Evolutionary conservation across 2,797 vertebrate species (phyloP), one percentile per base, ranked within the genome.

Genomic region (Siniperca scherzeri): DNA sequence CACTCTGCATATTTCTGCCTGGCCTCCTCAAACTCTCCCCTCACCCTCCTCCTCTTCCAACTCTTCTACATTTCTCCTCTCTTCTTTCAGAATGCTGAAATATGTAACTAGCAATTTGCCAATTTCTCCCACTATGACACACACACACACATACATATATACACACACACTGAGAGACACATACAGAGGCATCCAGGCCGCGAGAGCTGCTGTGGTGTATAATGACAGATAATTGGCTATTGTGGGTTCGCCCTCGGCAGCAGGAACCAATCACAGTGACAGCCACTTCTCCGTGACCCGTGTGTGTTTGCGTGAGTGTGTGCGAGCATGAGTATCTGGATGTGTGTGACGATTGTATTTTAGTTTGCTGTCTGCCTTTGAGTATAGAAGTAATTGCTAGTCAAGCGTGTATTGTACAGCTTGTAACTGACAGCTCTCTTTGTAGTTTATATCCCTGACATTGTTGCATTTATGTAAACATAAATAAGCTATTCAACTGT

Each of bases 201-300:
- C 92, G 76, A 89, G 88, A 92, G 91, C 85, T 92, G 90, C 90
- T 78, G 90, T 92, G 93, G 90, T 86, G 91, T 91, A 94, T 94
- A 94, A 94, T 94, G 92, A 93, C 91, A 93, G 90, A 94, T 94
- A 95, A 95, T 95, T 94, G 93, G 90, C 88, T 88, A 88, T 94
- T 93, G 91, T 92, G 93, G 92, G 81, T 93, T 94, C 19, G 78
- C 91, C 91, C 85, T 91, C 78, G 59, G 90, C 93, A 93, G 87
- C 88, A 87, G 84, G 89, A 94, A 92, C 91, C 94, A 92, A 94
- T 95, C 93, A 92, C 84, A 86, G 81, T 92, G 92, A 95, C 94
- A 94, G 83, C 87, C 91, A 89, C 91, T 94, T 94, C 89, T 91
- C 87, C 19, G 17, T 92, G 92, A 93, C 92, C 91, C 33, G n/a